Conservation (phyloP, 1,140 invertebrate species). For the Drosophila sproati region DNA sequence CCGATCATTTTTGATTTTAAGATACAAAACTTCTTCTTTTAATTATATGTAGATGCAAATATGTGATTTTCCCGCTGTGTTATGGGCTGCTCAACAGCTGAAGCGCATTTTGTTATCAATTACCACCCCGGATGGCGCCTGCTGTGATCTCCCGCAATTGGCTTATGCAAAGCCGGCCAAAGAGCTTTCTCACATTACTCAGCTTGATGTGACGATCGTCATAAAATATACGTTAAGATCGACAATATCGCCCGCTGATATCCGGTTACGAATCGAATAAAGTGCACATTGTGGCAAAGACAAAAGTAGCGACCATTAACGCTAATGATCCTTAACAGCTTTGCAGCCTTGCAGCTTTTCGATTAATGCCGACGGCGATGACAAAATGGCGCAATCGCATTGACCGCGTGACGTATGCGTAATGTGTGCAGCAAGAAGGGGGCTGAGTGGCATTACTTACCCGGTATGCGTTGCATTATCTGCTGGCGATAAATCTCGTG, state of each 20-base stretch:
- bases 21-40: not conserved
- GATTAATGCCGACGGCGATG: conserved; percentile 16
- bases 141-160: conserved; percentile 26
- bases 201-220: conserved; percentile 57
- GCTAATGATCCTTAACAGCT: conserved; percentile 72
- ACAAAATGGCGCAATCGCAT: conserved; percentile 24
- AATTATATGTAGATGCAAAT: not conserved
- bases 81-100: conserved; percentile 23
- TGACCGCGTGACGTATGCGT: conserved; percentile 38
- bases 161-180: conserved; percentile 32
- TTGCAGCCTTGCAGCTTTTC: not conserved
- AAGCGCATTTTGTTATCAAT: conserved; percentile 26
- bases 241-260: conserved; percentile 28
- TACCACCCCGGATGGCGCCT: not conserved
- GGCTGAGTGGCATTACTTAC: conserved; percentile 48
- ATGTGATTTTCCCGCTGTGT: conserved; percentile 35
- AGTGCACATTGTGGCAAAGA: conserved; percentile 25
- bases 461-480: conserved; percentile 84
- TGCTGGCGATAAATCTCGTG: conserved; percentile 84
- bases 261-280: conserved; percentile 7
- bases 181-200: conserved; percentile 73
- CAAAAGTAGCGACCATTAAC: conserved; percentile 54
- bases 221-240: conserved; percentile 43
- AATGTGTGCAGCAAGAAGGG: conserved; percentile 28
- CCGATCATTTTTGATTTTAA: not conserved